Evolutionary conservation across 2,888 invertebrate genomes (phyloP).

Genomic region (Halictus quadricinctus): DNA sequence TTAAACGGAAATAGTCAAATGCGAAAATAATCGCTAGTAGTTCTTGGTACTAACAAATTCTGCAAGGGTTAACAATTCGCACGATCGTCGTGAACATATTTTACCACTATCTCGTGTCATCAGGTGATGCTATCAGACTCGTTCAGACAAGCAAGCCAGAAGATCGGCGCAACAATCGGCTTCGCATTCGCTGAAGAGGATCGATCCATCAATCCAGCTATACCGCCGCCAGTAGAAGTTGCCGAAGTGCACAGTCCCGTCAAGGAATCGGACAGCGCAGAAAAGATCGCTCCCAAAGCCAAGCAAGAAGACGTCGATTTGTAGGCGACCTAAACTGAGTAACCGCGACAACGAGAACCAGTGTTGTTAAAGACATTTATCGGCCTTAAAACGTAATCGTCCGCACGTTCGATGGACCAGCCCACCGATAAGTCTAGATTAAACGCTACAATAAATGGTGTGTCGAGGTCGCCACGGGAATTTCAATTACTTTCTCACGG

Average conservation of each 20-base stretch:
- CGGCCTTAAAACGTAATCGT: conserved; percentile 36
- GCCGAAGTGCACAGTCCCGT: conserved; percentile 77
- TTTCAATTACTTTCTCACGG: background rate
- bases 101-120: background rate
- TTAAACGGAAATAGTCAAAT: too few species aligned
- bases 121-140: conserved; percentile 88
- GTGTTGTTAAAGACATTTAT: conserved; percentile 33
- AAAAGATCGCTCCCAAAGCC: conserved; percentile 75
- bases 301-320: conserved; percentile 77
- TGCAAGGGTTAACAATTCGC: background rate
- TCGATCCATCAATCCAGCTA: conserved; percentile 80
- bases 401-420: background rate
- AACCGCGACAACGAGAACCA: conserved; percentile 28
- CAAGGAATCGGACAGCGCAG: conserved; percentile 67
- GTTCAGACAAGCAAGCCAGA: conserved; percentile 92
- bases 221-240: conserved; percentile 77
- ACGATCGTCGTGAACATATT: background rate
- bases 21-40: background rate
- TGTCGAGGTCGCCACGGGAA: background rate
- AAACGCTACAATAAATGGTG: background rate
- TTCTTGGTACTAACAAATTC: background rate
- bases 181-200: conserved; percentile 89
- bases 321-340: conserved; percentile 53
- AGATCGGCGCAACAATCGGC: conserved; percentile 93
- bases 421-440: background rate